These are phyloP conservation scores for Anagrus nilaparvatae DNA, from an alignment of 1,140 invertebrate genomes.

Conservation along the genomic window DNA sequence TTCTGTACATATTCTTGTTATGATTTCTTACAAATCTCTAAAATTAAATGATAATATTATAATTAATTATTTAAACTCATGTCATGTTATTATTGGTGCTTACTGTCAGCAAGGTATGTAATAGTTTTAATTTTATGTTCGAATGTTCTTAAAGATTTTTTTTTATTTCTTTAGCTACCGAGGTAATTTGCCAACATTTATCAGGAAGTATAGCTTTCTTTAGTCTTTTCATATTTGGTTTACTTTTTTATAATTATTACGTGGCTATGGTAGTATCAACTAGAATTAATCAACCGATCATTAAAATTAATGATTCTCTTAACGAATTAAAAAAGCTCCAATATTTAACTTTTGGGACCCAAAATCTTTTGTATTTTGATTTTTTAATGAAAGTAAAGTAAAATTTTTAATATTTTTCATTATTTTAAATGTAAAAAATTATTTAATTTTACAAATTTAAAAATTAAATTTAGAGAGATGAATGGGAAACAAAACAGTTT, in stretches of 20 bases:
- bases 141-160: not conserved
- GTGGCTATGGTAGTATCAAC: constrained; percentile 21
- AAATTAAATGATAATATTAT: not conserved
- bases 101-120: not conserved
- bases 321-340: constrained; percentile 14
- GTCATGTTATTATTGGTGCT: not conserved
- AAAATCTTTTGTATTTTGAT: constrained; percentile 15
- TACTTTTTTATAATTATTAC: constrained; percentile 22
- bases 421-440: not conserved
- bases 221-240: constrained; percentile 16
- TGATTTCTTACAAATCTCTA: not conserved
- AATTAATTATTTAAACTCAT: not conserved
- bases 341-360: constrained; percentile 14
- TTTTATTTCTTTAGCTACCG: not conserved
- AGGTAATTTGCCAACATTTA: not conserved
- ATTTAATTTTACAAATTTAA: not conserved
- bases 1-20: not conserved
- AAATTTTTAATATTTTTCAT: not conserved
- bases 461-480: constrained; percentile 7
- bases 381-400: constrained; percentile 17
- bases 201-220: constrained; percentile 19
- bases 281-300: constrained; percentile 14
- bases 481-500: constrained; percentile 19
- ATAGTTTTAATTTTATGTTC: not conserved
- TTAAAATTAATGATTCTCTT: constrained; percentile 23